phyloP scores from a whole-genome alignment of 2,113 vertebrate genomes.

The Taxidea taxus region DNA sequence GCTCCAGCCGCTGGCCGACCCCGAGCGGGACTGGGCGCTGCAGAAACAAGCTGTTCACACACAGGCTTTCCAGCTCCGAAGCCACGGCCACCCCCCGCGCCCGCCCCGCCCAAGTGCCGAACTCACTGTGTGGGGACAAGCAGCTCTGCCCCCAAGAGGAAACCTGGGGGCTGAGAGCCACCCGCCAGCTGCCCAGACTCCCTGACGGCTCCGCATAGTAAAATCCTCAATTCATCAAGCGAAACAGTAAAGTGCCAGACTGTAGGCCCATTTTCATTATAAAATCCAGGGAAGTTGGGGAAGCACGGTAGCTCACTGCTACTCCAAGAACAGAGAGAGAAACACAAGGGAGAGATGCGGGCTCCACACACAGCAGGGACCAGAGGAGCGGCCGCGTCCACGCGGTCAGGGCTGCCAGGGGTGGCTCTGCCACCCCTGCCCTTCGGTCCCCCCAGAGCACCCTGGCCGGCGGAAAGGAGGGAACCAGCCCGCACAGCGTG shows the following conservation, averaged over 20 bases:
- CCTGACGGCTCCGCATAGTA: neutral
- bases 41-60: neutral
- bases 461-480: constrained; percentile 17
- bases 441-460: constrained; percentile 37
- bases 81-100: neutral
- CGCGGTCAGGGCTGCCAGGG: constrained; percentile 4
- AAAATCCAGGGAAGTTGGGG: neutral
- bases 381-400: constrained; percentile 29
- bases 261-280: constrained; percentile 26
- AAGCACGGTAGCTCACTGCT: constrained; percentile 19
- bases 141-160: neutral
- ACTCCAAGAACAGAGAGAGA: constrained; percentile 11
- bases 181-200: neutral
- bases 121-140: neutral
- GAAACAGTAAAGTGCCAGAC: constrained; percentile 46
- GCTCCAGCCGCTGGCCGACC: no score
- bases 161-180: neutral
- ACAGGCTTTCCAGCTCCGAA: neutral
- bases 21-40: neutral
- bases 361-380: neutral
- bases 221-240: constrained; percentile 14
- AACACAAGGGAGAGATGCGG: neutral
- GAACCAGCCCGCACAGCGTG: neutral
- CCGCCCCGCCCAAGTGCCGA: neutral
- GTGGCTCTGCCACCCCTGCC: neutral